Percentiles rank a stretch among this genome's conserved stretches.
These are phyloP conservation scores for Thamnophis sirtalis DNA, from an alignment of 2,113 vertebrate genomes.

Conservation along the genomic window DNA sequence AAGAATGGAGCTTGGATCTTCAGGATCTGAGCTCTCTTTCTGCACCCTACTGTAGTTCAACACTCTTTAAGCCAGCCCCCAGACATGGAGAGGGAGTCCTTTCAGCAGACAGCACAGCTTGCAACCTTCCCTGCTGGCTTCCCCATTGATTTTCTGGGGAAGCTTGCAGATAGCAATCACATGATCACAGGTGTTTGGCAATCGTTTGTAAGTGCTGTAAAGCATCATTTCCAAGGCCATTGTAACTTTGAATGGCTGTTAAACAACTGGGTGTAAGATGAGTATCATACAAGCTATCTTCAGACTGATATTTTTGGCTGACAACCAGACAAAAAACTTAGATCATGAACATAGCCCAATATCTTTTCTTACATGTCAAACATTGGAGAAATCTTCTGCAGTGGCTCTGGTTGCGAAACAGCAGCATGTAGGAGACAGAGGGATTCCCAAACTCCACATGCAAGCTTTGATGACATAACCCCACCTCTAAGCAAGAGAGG, in stretches of 20 bases:
- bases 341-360: background rate
- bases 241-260: background rate
- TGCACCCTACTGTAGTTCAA: background rate
- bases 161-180: background rate
- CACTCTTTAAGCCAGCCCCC: background rate
- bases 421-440: constrained; percentile 77
- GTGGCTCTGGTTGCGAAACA: constrained; percentile 76
- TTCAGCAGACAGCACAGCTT: background rate
- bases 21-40: background rate
- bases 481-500: constrained; percentile 83
- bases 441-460: constrained; percentile 80
- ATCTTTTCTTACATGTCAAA: constrained; percentile 73
- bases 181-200: background rate
- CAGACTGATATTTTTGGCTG: background rate
- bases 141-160: background rate
- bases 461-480: constrained; percentile 82
- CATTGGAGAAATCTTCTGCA: constrained; percentile 80
- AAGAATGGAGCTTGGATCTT: background rate
- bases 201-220: background rate
- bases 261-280: background rate
- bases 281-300: background rate
- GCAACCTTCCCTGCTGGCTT: background rate
- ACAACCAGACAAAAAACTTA: background rate
- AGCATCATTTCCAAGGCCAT: background rate
- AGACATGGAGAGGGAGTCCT: background rate